phyloP scores from a whole-genome alignment of 2,797 vertebrate genomes.

The Meriones psammophilus region DNA sequence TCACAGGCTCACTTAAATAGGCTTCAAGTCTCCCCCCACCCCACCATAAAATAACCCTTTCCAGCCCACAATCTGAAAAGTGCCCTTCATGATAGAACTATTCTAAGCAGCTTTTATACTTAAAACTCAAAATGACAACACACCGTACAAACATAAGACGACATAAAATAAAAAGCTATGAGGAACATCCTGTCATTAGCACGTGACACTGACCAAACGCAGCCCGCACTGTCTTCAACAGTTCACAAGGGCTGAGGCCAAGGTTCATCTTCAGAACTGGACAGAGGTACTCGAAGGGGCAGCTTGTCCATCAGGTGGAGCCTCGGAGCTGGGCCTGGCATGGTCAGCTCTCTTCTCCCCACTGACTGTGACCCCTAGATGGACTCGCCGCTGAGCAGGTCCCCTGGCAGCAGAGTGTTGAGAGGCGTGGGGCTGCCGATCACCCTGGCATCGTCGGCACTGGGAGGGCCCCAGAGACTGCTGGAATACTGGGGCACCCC shows the following conservation, averaged over 20 bases:
- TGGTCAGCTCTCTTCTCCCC: slow-evolving; percentile 85
- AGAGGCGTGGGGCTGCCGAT: slow-evolving; percentile 96
- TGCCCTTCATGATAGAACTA: slow-evolving; percentile 93
- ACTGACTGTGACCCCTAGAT: slow-evolving; percentile 91
- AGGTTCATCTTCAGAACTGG: slow-evolving; percentile 86
- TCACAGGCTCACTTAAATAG: slow-evolving; percentile 91
- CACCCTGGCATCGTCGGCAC: slow-evolving; percentile 93
- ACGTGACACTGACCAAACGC: slow-evolving; percentile 86
- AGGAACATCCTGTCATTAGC: slow-evolving; percentile 88
- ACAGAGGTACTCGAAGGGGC: slow-evolving; percentile 90
- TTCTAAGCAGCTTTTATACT: slow-evolving; percentile 94
- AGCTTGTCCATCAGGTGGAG: slow-evolving; percentile 84
- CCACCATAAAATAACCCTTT: slow-evolving; percentile 90
- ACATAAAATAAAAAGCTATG: slow-evolving; percentile 87
- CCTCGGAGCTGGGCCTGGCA: slow-evolving; percentile 87
- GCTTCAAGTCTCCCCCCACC: slow-evolving; percentile 88
- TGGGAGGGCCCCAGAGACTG: slow-evolving; percentile 96
- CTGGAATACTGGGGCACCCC: slow-evolving; percentile 97
- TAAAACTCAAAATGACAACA: slow-evolving; percentile 88
- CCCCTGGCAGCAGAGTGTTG: slow-evolving; percentile 97
- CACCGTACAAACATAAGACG: slow-evolving; percentile 90
- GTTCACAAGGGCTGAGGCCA: slow-evolving; percentile 89
- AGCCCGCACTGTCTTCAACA: slow-evolving; percentile 91
- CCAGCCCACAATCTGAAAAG: slow-evolving; percentile 92
- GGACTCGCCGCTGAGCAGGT: slow-evolving; percentile 97